These are phyloP conservation scores for Bombus impatiens DNA, from an alignment of 1,140 invertebrate genomes.

Conservation along the genomic window DNA sequence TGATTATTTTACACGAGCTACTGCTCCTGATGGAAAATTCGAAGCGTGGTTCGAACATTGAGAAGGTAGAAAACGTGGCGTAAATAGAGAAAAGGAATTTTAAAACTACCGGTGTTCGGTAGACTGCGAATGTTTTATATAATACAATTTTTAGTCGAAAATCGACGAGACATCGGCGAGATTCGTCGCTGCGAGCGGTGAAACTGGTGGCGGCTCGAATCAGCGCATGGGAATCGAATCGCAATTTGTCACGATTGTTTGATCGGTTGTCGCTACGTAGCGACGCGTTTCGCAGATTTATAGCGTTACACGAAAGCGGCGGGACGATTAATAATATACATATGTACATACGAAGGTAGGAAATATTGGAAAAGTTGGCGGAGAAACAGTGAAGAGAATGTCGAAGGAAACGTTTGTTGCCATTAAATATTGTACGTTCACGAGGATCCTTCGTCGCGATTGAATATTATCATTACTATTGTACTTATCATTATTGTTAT, in stretches of 20 bases:
- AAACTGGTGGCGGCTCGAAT: not conserved
- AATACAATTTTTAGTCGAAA: slow-evolving; percentile 13
- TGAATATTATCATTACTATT: slow-evolving; percentile 56
- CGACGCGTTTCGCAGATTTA: slow-evolving; percentile 2
- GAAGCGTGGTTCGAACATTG: not conserved
- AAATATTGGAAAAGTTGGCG: not conserved
- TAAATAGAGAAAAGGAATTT: not conserved
- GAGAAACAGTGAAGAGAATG: not conserved
- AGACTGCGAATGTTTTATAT: not conserved
- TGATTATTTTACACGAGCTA: not conserved
- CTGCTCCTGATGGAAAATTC: not conserved
- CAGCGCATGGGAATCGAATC: not conserved
- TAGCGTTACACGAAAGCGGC: slow-evolving; percentile 42
- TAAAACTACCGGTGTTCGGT: not conserved
- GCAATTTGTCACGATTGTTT: slow-evolving; percentile 49
- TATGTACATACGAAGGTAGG: slow-evolving; percentile 60
- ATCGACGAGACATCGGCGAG: not conserved
- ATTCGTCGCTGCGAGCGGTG: not conserved
- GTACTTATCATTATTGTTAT: slow-evolving; percentile 68
- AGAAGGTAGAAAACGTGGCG: not conserved
- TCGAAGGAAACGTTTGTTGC: slow-evolving; percentile 44
- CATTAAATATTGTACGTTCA: slow-evolving; percentile 47
- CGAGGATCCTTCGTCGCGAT: slow-evolving; percentile 38
- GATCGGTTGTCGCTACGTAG: slow-evolving; percentile 36
- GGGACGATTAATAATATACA: slow-evolving; percentile 60